Evolutionary conservation across 2,797 vertebrate species (phyloP).

Genomic region (Acanthornis magna): DNA sequence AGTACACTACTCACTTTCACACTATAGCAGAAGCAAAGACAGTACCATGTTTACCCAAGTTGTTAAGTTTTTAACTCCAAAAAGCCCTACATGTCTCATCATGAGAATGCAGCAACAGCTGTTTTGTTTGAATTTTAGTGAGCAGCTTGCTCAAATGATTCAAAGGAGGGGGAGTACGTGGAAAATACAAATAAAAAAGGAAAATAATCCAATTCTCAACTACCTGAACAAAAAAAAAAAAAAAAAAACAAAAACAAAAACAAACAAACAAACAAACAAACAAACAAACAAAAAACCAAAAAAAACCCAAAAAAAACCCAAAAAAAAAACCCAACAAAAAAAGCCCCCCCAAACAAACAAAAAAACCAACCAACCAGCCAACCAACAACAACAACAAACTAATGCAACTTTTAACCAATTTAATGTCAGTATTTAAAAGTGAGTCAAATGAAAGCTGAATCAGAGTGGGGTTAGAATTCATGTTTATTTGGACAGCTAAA

Average conservation of each 20-base stretch:
- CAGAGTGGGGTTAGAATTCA: not conserved
- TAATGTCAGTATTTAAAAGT: not conserved
- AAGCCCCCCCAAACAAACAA: too few relatives aligned
- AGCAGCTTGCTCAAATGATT: not conserved
- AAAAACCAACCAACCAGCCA: too few relatives aligned
- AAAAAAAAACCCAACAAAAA: too few relatives aligned
- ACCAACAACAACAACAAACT: not conserved
- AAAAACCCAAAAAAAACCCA: too few relatives aligned
- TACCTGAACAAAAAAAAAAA: not conserved
- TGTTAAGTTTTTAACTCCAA: not conserved
- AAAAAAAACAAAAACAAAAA: not conserved
- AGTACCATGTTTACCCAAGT: fast-evolving
- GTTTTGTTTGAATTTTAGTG: not conserved
- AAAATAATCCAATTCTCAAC: not conserved
- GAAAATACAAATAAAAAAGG: not conserved
- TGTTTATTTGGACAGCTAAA: not conserved
- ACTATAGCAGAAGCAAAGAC: not conserved
- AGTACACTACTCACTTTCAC: not conserved
- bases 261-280: too few relatives aligned
- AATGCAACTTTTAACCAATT: not conserved
- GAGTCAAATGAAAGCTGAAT: not conserved
- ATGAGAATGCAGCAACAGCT: not conserved
- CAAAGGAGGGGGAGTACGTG: not conserved
- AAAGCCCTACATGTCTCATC: not conserved
- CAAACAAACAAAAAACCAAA: too few relatives aligned